Base-by-base conservation (phyloP, 2,113 vertebrate species). In the Tachysurus vachellii region DNA sequence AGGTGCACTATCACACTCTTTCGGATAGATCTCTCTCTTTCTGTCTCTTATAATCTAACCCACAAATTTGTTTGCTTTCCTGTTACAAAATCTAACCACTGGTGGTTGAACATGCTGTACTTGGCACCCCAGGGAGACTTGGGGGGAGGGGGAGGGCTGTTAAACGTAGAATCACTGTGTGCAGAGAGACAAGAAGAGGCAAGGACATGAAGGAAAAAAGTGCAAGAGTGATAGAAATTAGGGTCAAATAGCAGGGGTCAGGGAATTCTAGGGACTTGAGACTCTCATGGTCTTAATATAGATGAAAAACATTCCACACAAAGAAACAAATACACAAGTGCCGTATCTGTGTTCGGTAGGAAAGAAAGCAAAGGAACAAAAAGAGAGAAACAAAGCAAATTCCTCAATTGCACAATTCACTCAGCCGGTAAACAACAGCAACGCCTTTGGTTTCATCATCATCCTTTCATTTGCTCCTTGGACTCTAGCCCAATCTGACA, bases 341-440 rank as follows among this genome's bases (percentile, higher is more conserved):
- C 84, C 44, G 53, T 53, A 36, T 84, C 50, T 68, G 76, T 50
- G 26, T 16, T 47, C 68, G 7, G 56, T 21, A 80, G 57, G 53
- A 71, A 36, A 73, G 62, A 73, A 62, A 73, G 62, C 44, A 82
- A 68, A 53, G 54, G 14, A 66, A 19, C 47, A 73, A 28, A 66
- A 66, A 36, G 42, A 68, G 7, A 87, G 54, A 85, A 50, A 12
- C 6, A 85, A 85, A 79, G n/a, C 66, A 23, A 75, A 57, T 76
- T 85, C 42, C 36, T 82, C 53, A 9, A 56, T 85, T 87, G 44
- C 70, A 26, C 79, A 85, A 88, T 59, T 26, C 47, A 16, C 23
- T 81, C 28, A 31, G 56, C 28, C 31, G 3, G 84, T 89, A 89
- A 88, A 89, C 83, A 89, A 83, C 54, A 59, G 53, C 31, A 54